phyloP scores from a whole-genome alignment of 1,140 invertebrate genomes.

The Chlorops oryzae region DNA sequence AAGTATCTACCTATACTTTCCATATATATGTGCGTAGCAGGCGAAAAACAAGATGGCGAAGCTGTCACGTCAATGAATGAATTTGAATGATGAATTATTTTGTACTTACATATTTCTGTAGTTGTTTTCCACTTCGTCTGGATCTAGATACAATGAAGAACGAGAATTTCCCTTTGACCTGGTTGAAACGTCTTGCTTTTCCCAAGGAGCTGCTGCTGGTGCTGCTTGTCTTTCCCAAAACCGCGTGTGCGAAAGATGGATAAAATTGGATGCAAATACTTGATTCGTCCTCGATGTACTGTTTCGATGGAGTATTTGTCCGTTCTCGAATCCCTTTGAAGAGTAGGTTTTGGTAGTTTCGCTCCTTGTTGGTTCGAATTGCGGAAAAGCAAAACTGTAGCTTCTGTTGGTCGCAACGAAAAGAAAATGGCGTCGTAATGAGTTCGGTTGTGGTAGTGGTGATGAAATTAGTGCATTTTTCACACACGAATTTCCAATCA shows the following conservation, averaged over 20 bases:
- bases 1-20: too few relatives aligned
- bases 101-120: constrained; percentile 17
- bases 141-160: constrained; percentile 14
- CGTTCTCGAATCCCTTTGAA: background rate
- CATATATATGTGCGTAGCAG: too few relatives aligned
- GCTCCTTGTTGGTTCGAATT: too few relatives aligned
- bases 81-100: too few relatives aligned
- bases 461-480: constrained; percentile 43
- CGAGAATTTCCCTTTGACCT: constrained; percentile 4
- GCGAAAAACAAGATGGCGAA: too few relatives aligned
- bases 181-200: constrained; percentile 13
- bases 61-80: too few relatives aligned
- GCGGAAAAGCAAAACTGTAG: constrained; percentile 35
- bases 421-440: constrained; percentile 45
- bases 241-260: background rate
- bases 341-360: too few relatives aligned
- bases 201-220: constrained; percentile 1
- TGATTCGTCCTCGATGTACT: too few relatives aligned
- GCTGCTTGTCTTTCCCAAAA: background rate
- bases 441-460: constrained; percentile 17
- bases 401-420: constrained; percentile 42
- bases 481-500: constrained; percentile 20
- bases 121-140: constrained; percentile 13
- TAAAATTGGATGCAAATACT: too few relatives aligned
- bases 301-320: too few relatives aligned